phyloP scores from a whole-genome alignment of 2,113 vertebrate species.

The Phrynosoma platyrhinos region DNA sequence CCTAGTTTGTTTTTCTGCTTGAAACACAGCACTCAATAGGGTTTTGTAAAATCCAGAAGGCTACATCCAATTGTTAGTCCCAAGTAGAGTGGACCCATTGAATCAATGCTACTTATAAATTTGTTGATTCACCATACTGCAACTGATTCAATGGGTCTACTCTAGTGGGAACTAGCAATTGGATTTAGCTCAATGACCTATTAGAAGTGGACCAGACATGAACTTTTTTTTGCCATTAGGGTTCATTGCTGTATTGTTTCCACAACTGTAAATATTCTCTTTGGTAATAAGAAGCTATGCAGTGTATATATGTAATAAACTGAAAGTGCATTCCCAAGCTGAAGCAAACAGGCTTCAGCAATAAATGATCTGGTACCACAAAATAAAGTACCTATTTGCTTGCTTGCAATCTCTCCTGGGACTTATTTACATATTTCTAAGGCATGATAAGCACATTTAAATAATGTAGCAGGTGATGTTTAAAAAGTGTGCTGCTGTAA shows the following conservation, averaged over 20 bases:
- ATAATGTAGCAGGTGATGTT: neutral
- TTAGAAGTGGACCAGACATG: neutral
- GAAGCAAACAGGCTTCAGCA: neutral
- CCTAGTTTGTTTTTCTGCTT: constrained; percentile 65
- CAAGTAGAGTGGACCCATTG: no score
- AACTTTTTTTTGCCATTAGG: neutral
- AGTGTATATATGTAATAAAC: constrained; percentile 9
- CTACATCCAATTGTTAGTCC: no score
- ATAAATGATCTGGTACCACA: neutral
- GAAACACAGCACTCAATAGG: constrained; percentile 42
- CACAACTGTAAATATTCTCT: constrained; percentile 13
- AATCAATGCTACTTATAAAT: no score
- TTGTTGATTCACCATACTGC: no score
- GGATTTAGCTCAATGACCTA: neutral
- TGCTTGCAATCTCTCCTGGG: neutral
- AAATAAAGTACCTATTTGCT: constrained; percentile 7
- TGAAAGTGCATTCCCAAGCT: rapidly evolving
- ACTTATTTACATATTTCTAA: neutral
- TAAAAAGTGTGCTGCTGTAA: constrained; percentile 25
- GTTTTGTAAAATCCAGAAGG: constrained; percentile 35
- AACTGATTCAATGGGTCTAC: no score
- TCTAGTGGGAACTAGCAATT: no score
- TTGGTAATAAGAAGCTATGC: neutral
- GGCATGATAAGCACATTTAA: neutral
- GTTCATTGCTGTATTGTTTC: neutral